Base-by-base conservation (phyloP, 2,888 invertebrate genomes). In the Hyles lineata region DNA sequence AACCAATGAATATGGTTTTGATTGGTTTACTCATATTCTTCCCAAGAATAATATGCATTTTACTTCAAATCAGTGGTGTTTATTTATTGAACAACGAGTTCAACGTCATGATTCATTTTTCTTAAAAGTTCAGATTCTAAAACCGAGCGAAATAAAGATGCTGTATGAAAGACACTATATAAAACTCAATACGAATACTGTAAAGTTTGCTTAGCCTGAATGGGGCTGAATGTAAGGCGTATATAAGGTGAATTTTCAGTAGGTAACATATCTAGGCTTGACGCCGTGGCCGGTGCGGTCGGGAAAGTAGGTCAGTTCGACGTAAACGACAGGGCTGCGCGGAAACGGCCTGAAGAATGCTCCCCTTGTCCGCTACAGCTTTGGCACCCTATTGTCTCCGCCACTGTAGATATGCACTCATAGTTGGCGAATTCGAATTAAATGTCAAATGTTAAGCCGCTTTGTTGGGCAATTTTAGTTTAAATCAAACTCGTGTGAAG, bases 261-360 rank as follows among this genome's bases (percentile, higher is more conserved):
- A 62, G 23, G 23, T 5, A 15, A 67, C 67, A 15, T 72, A 72
- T 58, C 21, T 67, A 67, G 19, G 62, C 50, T 50, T 50, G 63
- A 21, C 32, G 63, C 58, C 67, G 72, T 72, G 63, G 72, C 35
- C 67, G 72, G 63, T 43, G 67, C 43, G 63, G 72, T 32, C 32
- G 32, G 7, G 55, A 67, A 72, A 58, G 63, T 72, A 58, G 72
- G 72, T 72, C 72, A 72, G 63, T 67, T 55, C 58, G 72, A 58
- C 63, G 72, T 72, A 67, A 72, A 58, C 58, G 63, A 72, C 58
- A 72, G 55, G 35, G 58, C 35, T 71, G 61, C 67, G 43, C 43
- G 67, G 50, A 50, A 67, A 50, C 67, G 67, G 50, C 50, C 43
- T 21, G 67, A 50, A 67, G 67, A 67, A 67, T 67, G 23, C 43